Percentiles rank a stretch among this genome's conserved stretches.
phyloP scores from a whole-genome alignment of 2,113 vertebrate species.

The Tragulus kanchil region DNA sequence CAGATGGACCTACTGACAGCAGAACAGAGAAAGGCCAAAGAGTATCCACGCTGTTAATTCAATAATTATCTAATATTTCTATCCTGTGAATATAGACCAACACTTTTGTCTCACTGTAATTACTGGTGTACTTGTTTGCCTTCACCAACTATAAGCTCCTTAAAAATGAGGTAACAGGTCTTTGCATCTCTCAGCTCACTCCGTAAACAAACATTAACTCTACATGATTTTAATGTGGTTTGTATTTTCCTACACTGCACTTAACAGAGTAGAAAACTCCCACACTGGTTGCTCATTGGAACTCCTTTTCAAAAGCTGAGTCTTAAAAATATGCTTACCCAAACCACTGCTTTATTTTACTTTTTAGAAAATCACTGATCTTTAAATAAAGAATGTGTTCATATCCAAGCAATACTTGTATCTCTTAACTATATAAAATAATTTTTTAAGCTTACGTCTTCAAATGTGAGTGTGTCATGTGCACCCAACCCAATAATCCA shows the following conservation, averaged over 20 bases:
- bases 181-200: background rate
- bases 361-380: background rate
- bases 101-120: background rate
- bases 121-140: background rate
- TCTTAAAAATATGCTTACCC: background rate
- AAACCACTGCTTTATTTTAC: background rate
- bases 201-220: slow-evolving; percentile 60
- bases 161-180: slow-evolving; percentile 19
- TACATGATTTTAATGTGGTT: slow-evolving; percentile 8
- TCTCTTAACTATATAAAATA: background rate
- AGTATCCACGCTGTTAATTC: background rate
- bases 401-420: background rate
- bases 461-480: background rate
- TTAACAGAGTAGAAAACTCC: background rate
- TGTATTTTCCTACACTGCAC: slow-evolving; percentile 11
- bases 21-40: background rate
- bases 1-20: background rate
- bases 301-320: background rate
- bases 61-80: background rate
- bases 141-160: background rate
- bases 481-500: background rate
- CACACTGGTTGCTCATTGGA: background rate
- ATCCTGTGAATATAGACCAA: background rate
- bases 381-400: background rate
- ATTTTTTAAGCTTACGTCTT: background rate